These are phyloP conservation scores for Sacculina carcini DNA, from an alignment of 2,888 invertebrate species.

Conservation along the genomic window DNA sequence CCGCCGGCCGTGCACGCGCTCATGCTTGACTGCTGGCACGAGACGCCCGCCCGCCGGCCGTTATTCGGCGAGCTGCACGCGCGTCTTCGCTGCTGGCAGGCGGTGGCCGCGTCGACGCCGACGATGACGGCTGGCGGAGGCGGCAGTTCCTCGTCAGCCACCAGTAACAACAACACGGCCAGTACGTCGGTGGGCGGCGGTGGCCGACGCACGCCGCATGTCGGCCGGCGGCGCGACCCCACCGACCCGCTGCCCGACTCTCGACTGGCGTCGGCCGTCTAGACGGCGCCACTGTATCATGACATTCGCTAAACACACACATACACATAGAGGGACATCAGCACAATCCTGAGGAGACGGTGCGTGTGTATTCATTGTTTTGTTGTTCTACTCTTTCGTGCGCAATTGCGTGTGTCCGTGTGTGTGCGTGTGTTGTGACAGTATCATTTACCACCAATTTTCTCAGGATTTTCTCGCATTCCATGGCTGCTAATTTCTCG, in stretches of 20 bases:
- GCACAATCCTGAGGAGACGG: not conserved
- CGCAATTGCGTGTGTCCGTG: too few species aligned
- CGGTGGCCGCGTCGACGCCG: constrained; percentile 13
- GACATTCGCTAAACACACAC: too few species aligned
- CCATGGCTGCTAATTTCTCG: too few species aligned
- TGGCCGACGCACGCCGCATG: constrained; percentile 10
- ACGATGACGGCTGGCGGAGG: constrained; percentile 7
- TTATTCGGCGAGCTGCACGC: constrained; percentile 72
- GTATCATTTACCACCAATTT: too few species aligned
- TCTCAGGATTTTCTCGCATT: too few species aligned
- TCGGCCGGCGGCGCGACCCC: constrained; percentile 10
- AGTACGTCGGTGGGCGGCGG: constrained; percentile 21
- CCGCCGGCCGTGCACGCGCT: constrained; percentile 73
- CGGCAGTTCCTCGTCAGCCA: constrained; percentile 15
- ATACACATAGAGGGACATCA: too few species aligned
- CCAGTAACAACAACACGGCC: constrained; percentile 25
- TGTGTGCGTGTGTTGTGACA: too few species aligned
- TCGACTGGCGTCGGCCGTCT: constrained; percentile 9
- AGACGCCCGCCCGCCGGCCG: constrained; percentile 67
- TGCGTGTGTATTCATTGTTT: constrained; percentile 1
- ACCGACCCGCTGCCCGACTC: constrained; percentile 12
- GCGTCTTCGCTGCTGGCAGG: constrained; percentile 43
- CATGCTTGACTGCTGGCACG: constrained; percentile 98
- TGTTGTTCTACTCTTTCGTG: too few species aligned
- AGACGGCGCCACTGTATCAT: constrained; percentile 10